Base-by-base conservation (phyloP, 2,113 vertebrate species). In the Laterallus jamaicensis region DNA sequence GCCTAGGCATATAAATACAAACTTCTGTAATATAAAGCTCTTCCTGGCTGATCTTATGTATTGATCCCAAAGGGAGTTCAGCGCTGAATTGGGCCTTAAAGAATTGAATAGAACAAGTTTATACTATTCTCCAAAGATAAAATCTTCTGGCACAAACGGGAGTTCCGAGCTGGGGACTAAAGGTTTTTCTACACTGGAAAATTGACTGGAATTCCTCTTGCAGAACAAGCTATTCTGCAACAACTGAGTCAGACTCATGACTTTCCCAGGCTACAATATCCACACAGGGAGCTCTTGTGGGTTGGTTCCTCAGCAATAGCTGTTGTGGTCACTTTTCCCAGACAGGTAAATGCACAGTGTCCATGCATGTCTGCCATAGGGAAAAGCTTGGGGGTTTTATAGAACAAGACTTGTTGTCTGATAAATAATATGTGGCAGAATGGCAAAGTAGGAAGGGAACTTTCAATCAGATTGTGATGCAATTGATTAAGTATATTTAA, bases 161-260 rank as follows among this genome's bases (percentile, higher is more conserved):
- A 88, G 13, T 73, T 85, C 91, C 66, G 54, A 92, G 86, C 62
- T 79, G 80, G 70, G 84, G 64, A 71, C 73, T 83, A 68, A 90
- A 10, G 66, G 40, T 21, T 89, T 93, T 88, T 93, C 81, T 89
- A 39, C 52, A 12, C 62, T 79, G 83, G 66, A 86, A 94, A 93
- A 76, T 35, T 42, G 32, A 92, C 69, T 81, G 86, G 77, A 93
- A 96, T 89, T 87, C 73, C 69, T 90, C 47, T 93, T 96, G 88
- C 80, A 93, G 93, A 71, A 86, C 42, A 93, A 96, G 68, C 59
- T 93, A 32, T 88, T 94, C 79, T 93, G 75, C 82, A 93, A 49
- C 12, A 8, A 74, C 71, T 95, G 92, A 32, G 60, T 37, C 82
- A 86, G 88, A 93, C 76, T 86, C 59, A 22, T 59, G 44, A 77